Percentiles rank a stretch among this genome's conserved stretches.
These are phyloP conservation scores for Tragelaphus scriptus DNA, from an alignment of 2,113 vertebrate genomes.

Conservation along the genomic window DNA sequence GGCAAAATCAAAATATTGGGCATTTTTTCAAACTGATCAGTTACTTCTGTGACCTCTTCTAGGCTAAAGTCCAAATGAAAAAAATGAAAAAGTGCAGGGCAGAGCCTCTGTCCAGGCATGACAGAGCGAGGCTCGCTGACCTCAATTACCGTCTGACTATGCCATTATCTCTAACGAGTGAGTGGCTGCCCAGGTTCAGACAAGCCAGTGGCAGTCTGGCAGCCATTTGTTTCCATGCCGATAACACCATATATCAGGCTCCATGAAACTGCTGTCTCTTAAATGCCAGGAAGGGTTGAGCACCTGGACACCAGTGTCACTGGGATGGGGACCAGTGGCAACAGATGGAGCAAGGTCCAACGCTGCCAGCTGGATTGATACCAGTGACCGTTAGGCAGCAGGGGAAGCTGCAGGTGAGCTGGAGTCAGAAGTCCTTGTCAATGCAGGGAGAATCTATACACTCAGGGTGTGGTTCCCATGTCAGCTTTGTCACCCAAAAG, in stretches of 20 bases:
- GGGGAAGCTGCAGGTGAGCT: not conserved
- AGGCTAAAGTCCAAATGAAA: not conserved
- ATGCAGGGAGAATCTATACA: not conserved
- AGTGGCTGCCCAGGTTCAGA: not conserved
- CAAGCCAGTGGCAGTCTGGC: not conserved
- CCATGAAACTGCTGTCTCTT: not conserved
- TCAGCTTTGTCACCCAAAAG: not conserved
- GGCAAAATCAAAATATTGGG: not conserved
- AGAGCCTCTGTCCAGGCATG: not conserved
- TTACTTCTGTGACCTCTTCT: not conserved
- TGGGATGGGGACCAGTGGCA: too few species aligned
- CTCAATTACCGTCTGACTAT: not conserved
- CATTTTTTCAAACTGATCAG: not conserved
- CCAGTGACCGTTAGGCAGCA: too few species aligned
- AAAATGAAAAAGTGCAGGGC: not conserved
- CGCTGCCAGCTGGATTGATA: fast-evolving
- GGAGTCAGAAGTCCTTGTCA: not conserved
- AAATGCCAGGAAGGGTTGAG: not conserved
- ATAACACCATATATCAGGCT: not conserved
- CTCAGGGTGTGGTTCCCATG: too few species aligned
- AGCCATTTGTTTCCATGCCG: not conserved
- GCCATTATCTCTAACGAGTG: not conserved
- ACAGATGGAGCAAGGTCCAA: too few species aligned
- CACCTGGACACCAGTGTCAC: not conserved
- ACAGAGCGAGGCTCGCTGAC: fast-evolving